phyloP scores from a whole-genome alignment of 64 coral and sea anemone genomes.

The Cladopsammia gracilis region DNA sequence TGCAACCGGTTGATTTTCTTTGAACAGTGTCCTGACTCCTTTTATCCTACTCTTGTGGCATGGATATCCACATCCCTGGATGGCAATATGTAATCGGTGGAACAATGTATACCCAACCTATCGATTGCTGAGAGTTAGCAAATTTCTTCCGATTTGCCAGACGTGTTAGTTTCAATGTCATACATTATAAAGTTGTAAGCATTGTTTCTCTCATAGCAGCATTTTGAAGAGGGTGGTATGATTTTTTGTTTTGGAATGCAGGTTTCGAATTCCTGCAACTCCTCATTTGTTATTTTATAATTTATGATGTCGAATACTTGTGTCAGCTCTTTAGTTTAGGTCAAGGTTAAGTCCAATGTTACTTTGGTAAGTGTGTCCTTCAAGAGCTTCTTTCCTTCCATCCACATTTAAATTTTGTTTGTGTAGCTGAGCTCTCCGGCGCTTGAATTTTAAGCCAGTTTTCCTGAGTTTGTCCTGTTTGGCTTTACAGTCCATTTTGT shows the following conservation, averaged over 20 bases:
- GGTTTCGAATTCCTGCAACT: too few species aligned
- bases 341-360: too few species aligned
- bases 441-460: background rate
- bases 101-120: background rate
- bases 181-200: too few species aligned
- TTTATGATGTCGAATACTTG: too few species aligned
- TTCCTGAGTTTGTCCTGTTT: conserved; percentile 27
- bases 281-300: too few species aligned
- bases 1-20: conserved; percentile 33
- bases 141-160: background rate
- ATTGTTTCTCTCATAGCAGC: too few species aligned
- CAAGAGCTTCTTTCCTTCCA: background rate
- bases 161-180: too few species aligned
- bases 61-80: conserved; percentile 1
- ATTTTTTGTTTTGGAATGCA: too few species aligned
- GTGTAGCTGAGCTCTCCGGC: background rate
- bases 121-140: background rate
- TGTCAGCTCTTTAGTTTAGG: too few species aligned
- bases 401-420: background rate
- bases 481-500: conserved; percentile 12
- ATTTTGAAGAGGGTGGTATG: too few species aligned
- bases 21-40: conserved; percentile 22
- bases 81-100: background rate
- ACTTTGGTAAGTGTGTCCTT: background rate
- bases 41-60: conserved; percentile 31